Conservation (phyloP, 1,140 invertebrate species). For the Dendroctonus valens region DNA sequence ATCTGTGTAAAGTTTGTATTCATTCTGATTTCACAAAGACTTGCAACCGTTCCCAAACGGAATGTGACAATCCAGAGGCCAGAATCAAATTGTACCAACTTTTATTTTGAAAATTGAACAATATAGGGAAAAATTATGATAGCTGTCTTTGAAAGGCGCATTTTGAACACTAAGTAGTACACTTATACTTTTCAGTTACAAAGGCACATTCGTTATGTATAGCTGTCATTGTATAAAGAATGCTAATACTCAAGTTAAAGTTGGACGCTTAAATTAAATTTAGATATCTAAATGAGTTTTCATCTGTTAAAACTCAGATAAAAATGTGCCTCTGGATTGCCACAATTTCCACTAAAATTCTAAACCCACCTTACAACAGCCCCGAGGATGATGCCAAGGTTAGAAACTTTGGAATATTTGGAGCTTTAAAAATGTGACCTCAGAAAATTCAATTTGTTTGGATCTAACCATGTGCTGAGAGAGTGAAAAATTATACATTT, state of each 20-base stretch:
- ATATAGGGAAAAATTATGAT: not conserved
- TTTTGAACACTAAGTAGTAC: slow-evolving; percentile 27
- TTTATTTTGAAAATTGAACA: not conserved
- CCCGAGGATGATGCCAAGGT: not conserved
- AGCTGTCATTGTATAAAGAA: slow-evolving; percentile 14
- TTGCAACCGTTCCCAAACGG: slow-evolving; percentile 7
- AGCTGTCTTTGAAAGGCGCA: slow-evolving; percentile 24
- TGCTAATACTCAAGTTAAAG: not conserved
- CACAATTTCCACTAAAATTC: slow-evolving; percentile 2
- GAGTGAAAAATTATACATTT: too few species aligned
- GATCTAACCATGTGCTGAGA: too few species aligned
- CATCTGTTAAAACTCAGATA: not conserved
- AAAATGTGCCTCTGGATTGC: not conserved
- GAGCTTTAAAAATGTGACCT: too few species aligned
- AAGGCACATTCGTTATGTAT: slow-evolving; percentile 26
- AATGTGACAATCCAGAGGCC: not conserved
- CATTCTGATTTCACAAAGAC: slow-evolving; percentile 23
- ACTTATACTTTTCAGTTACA: slow-evolving; percentile 28
- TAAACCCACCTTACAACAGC: not conserved
- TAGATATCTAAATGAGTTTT: too few species aligned
- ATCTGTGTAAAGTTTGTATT: slow-evolving; percentile 40
- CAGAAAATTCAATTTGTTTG: too few species aligned
- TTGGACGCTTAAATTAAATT: not conserved
- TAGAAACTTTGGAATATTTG: too few species aligned
- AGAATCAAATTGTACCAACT: not conserved